Evolutionary conservation across 2,888 invertebrate genomes (phyloP), one percentile per base, ranked within the genome.

Genomic region (Prenolepis imparis): DNA sequence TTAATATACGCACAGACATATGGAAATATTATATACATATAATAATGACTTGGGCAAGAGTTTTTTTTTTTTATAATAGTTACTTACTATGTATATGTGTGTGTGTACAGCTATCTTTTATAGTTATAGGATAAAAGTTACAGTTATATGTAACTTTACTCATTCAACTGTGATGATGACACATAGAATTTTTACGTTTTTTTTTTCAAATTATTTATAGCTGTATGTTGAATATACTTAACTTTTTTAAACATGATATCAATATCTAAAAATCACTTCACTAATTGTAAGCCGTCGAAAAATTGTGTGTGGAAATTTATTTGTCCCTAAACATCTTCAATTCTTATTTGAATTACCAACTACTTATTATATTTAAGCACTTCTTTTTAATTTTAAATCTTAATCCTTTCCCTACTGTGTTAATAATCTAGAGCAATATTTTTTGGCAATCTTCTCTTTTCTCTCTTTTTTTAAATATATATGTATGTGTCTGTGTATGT

Each of bases 311-410:
- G 11, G 9, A 41, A 39, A 77, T 55, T 68, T n/a, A 39, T 68
- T 57, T 28, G n/a, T 70, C n/a, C 21, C 21, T 32, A 70, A 6
- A 39, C 28, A 57, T 41, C 11, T 55, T 52, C 52, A n/a, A 67
- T 98, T 80, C 80, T 75, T 39, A 72, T 36, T 36, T 24, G 44
- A 77, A 48, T 52, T 77, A 32, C 18, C 28, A 73, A 57, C 39
- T 80, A 74, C 36, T 80, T 80, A 77, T 77, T 61, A 61, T 63
- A 41, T 61, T 77, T 75, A 77, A 77, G 48, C 61, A 74, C 48
- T 44, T 59, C 11, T 61, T 44, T 52, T 81, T 55, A 82, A 41
- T 68, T 77, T 68, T 57, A 77, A 68, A 41, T 41, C 39, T 77
- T 77, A 77, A 77, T 77, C 77, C 77, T 77, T 77, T 77, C 77